Conservation (phyloP, 1,140 invertebrate species). For the Philaenus spumarius region DNA sequence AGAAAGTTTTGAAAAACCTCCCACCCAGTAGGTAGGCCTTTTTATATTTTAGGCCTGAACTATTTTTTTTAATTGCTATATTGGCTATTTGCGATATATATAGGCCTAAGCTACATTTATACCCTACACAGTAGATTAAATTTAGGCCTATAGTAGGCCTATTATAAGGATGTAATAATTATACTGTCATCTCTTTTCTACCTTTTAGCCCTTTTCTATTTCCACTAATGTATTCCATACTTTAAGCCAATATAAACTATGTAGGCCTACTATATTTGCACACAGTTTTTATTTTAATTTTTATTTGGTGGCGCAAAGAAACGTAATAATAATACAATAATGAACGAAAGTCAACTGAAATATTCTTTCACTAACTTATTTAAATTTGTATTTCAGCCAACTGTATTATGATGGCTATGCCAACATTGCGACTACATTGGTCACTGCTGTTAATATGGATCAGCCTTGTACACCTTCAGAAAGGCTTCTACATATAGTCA, state of each 20-base stretch:
- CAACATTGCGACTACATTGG: conserved; percentile 74
- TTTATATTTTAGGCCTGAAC: too few species aligned
- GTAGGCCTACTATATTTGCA: neutral
- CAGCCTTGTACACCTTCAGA: conserved; percentile 94
- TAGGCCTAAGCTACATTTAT: too few species aligned
- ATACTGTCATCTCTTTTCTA: too few species aligned
- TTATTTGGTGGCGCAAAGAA: neutral
- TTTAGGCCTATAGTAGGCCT: too few species aligned
- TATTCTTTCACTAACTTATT: neutral
- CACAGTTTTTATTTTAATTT: neutral
- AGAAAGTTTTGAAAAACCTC: too few species aligned
- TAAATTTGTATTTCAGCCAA: conserved; percentile 57
- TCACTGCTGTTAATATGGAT: conserved; percentile 74
- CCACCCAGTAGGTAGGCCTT: too few species aligned
- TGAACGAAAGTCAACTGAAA: neutral
- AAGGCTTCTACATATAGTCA: conserved; percentile 76
- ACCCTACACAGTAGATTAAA: too few species aligned
- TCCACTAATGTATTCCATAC: neutral
- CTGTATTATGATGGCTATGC: conserved; percentile 91
- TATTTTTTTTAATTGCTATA: too few species aligned
- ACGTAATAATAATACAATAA: neutral
- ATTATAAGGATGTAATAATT: too few species aligned
- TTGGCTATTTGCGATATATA: too few species aligned
- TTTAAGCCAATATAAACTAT: neutral
- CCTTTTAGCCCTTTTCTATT: too few species aligned